Base-by-base conservation (phyloP, 2,888 invertebrate genomes). In the Tortrix viridana region DNA sequence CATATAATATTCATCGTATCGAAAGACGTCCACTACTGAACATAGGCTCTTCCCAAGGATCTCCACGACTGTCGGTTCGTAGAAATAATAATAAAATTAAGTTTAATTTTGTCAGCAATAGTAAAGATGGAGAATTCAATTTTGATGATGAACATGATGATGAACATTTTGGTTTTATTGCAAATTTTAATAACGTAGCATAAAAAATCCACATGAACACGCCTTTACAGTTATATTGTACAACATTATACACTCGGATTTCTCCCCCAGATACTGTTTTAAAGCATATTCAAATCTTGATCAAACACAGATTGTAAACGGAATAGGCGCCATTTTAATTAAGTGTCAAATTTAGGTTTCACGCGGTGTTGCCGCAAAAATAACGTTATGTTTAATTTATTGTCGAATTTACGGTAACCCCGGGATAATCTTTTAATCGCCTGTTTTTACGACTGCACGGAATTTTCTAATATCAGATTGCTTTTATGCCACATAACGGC, bases 391-490 rank as follows among this genome's bases (percentile, higher is more conserved):
- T 52, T 38, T 37, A 57, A 57, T 46, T 62, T 52, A 57, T 56
- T 41, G 46, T 26, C 47, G 46, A 52, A 62, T 38, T 57, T 57
- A 57, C 52, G 47, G 37, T 54, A 60, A 60, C 26, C 26, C 16
- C 22, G 9, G 56, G 44, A 44, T 56, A 46, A 62, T 62, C 46
- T 50, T 60, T 62, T 62, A 56, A 62, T 23, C 44, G 32, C 23
- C 22, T 44, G 19, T 46, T 56, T 61, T 62, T 56, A 57, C 38
- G 62, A 62, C 46, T 47, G 47, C 7, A 19, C 38, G 32, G 43
- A 61, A 49, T 55, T 55, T 50, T 49, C 26, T 44, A 49, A 61
- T 55, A 55, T 55, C 61, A 49, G 44, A 61, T 49, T 43, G 55
- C 41, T 41, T 61, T 61, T 55, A 61, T 55, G 55, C 20, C 43